Conservation (phyloP, 2,113 vertebrate genomes). For the Phrynocephalus versicolor region DNA sequence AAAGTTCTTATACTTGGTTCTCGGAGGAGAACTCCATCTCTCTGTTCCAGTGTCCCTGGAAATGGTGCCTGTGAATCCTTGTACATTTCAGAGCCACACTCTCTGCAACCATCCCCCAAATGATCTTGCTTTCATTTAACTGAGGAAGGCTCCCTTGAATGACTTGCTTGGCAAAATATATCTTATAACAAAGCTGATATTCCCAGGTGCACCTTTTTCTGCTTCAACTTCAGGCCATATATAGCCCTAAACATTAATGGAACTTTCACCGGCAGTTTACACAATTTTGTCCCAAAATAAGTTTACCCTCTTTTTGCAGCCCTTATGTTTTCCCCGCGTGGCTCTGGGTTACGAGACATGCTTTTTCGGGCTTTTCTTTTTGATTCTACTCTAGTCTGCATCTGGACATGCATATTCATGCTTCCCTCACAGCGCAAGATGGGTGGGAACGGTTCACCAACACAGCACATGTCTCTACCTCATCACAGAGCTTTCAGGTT, state of each 20-base stretch:
- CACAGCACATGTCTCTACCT: conserved; percentile 42
- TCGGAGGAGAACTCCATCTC: not conserved
- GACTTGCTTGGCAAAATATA: not conserved
- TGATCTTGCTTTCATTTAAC: not conserved
- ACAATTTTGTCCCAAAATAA: conserved; percentile 2
- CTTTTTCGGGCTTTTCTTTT: conserved; percentile 26
- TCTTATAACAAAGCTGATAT: not conserved
- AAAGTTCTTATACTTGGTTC: not conserved
- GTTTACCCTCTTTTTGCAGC: conserved; percentile 36
- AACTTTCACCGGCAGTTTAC: conserved; percentile 33
- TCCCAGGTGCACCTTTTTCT: conserved; percentile 15
- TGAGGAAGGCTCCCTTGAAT: not conserved
- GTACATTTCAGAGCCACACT: not conserved
- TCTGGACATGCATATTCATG: conserved; percentile 66
- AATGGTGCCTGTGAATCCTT: not conserved
- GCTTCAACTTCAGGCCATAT: not conserved
- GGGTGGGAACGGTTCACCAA: conserved; percentile 32
- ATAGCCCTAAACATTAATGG: conserved; percentile 25
- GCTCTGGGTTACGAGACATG: not conserved
- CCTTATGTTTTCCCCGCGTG: conserved; percentile 8
- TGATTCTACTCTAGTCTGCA: conserved; percentile 51
- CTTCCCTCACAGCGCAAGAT: conserved; percentile 21
- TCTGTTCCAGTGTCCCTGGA: not conserved
- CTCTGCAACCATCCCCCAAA: not conserved
- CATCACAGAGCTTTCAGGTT: conserved; percentile 21